Conservation (phyloP, 2,888 invertebrate species). For the Platerodrilus igneus region DNA sequence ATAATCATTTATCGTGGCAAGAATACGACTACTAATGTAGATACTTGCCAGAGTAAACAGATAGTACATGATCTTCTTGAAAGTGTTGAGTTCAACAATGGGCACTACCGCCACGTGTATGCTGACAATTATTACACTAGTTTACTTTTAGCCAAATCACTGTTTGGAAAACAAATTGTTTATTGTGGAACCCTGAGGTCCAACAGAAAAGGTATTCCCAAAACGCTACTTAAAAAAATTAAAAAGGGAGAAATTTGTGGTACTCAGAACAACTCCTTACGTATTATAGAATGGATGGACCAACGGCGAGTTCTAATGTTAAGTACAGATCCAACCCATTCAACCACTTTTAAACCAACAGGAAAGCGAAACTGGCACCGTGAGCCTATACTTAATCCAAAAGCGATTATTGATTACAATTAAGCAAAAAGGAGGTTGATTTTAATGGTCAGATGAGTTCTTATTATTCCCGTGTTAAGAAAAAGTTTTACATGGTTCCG, state of each 20-base stretch:
- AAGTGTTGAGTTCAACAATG: too few species aligned
- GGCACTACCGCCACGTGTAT: too few species aligned
- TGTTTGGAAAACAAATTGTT: slow-evolving; percentile 1
- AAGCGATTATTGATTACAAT: too few species aligned
- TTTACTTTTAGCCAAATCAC: too few species aligned
- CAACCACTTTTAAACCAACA: slow-evolving; percentile 6
- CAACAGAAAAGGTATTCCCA: slow-evolving; percentile 4
- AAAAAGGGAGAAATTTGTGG: slow-evolving; percentile 5
- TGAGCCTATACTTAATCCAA: slow-evolving; percentile 1
- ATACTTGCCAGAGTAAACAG: neutral
- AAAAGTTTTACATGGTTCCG: neutral
- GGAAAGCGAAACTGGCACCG: slow-evolving; percentile 4
- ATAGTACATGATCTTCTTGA: too few species aligned
- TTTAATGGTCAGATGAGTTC: neutral
- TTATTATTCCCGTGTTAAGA: slow-evolving; percentile 1
- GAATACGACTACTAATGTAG: slow-evolving; percentile 2
- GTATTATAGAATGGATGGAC: slow-evolving; percentile 3
- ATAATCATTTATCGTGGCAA: too few species aligned
- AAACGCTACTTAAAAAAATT: neutral
- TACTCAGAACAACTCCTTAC: slow-evolving; percentile 1
- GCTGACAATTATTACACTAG: too few species aligned
- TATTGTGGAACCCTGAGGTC: slow-evolving; percentile 4
- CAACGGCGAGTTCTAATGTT: too few species aligned
- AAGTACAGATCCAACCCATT: neutral
- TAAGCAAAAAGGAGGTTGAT: slow-evolving; percentile 1